Percentiles rank a stretch among this genome's conserved stretches.
Conservation (phyloP, 2,888 invertebrate species). For the Silvanus unidentatus region DNA sequence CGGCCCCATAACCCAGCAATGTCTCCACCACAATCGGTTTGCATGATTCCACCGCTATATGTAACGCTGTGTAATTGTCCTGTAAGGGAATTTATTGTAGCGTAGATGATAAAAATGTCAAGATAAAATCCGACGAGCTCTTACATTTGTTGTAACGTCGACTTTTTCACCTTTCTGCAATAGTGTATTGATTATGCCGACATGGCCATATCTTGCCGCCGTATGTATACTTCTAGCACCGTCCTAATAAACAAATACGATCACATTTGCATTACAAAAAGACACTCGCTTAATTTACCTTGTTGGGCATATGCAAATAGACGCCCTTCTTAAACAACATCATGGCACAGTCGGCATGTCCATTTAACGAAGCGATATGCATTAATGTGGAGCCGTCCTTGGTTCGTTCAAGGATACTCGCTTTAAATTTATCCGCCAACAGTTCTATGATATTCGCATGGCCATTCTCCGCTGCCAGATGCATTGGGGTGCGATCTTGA, state of each 20-base stretch:
- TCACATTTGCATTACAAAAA: slow-evolving; percentile 18
- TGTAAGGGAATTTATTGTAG: slow-evolving; percentile 40
- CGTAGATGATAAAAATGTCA: slow-evolving; percentile 2
- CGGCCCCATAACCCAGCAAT: slow-evolving; percentile 91
- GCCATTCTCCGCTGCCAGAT: slow-evolving; percentile 95
- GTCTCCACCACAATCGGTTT: slow-evolving; percentile 95
- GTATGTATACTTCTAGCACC: slow-evolving; percentile 98
- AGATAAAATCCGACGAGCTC: slow-evolving; percentile 24
- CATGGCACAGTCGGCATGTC: slow-evolving; percentile 97
- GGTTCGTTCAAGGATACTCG: slow-evolving; percentile 91
- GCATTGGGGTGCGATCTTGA: slow-evolving; percentile 96
- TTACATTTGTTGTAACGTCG: slow-evolving; percentile 89
- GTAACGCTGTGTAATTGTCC: slow-evolving; percentile 97
- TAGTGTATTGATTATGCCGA: slow-evolving; percentile 93
- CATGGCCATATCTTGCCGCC: slow-evolving; percentile 94
- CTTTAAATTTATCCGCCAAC: slow-evolving; percentile 95
- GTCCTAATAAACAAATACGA: slow-evolving; percentile 52
- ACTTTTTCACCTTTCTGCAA: slow-evolving; percentile 95
- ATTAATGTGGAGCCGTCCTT: slow-evolving; percentile 98
- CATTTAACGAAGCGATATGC: slow-evolving; percentile 96
- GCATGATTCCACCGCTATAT: slow-evolving; percentile 92
- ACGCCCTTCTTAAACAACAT: slow-evolving; percentile 98
- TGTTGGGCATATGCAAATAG: slow-evolving; percentile 98
- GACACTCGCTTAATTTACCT: slow-evolving; percentile 50
- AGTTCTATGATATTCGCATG: slow-evolving; percentile 94